phyloP scores from a whole-genome alignment of 2,797 vertebrate species.

The Periophthalmus magnuspinnatus region DNA sequence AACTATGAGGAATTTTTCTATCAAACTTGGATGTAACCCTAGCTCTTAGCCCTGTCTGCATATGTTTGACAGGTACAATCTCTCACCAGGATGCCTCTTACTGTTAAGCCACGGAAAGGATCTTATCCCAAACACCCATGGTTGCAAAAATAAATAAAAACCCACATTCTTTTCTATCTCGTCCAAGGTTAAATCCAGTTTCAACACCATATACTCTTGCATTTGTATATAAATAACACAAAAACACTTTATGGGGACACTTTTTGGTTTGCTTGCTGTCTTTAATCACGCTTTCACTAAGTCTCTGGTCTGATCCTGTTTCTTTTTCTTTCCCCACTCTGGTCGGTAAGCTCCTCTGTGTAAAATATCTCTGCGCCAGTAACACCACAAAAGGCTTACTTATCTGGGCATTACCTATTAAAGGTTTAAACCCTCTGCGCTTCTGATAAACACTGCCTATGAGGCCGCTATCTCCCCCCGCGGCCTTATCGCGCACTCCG shows the following conservation, averaged over 20 bases:
- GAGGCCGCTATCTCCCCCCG: slow-evolving; percentile 77
- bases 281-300: slow-evolving; percentile 63
- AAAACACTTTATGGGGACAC: slow-evolving; percentile 60
- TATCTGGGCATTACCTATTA: slow-evolving; percentile 87
- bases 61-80: slow-evolving; percentile 60
- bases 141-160: slow-evolving; percentile 43
- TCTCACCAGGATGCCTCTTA: slow-evolving; percentile 36
- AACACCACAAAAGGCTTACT: slow-evolving; percentile 83
- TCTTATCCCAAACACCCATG: slow-evolving; percentile 57
- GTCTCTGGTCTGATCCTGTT: slow-evolving; percentile 67
- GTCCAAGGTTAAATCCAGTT: slow-evolving; percentile 50
- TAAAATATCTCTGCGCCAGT: slow-evolving; percentile 77
- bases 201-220: slow-evolving; percentile 43
- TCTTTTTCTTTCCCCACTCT: slow-evolving; percentile 33
- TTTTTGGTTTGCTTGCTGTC: slow-evolving; percentile 52
- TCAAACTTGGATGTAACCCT: slow-evolving; percentile 31
- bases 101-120: slow-evolving; percentile 66
- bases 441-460: slow-evolving; percentile 83
- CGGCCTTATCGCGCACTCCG: slow-evolving; percentile 76
- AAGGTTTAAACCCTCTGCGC: slow-evolving; percentile 79
- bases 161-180: slow-evolving; percentile 19
- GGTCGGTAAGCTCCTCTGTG: slow-evolving; percentile 70
- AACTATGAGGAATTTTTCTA: background rate
- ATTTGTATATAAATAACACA: slow-evolving; percentile 50
- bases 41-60: slow-evolving; percentile 32